phyloP scores from a whole-genome alignment of 2,797 vertebrate genomes.

The Centroberyx gerrardi region DNA sequence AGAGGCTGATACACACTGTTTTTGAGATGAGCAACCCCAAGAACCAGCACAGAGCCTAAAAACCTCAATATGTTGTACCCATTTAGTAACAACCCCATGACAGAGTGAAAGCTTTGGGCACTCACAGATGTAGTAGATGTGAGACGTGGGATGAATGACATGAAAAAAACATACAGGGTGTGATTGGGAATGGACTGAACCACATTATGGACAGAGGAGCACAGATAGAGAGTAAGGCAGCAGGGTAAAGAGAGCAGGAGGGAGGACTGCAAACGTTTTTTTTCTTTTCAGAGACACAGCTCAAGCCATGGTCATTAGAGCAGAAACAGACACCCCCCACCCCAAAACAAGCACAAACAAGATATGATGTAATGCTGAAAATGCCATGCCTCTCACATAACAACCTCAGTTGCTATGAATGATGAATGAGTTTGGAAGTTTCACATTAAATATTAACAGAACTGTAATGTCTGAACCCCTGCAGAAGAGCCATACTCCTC shows the following conservation, averaged over 20 bases:
- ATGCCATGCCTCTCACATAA: constrained; percentile 6
- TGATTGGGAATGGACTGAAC: constrained; percentile 13
- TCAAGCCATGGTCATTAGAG: constrained; percentile 6
- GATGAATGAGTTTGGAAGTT: constrained; percentile 37
- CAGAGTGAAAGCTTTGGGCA: constrained; percentile 17
- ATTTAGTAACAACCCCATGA: constrained; percentile 35
- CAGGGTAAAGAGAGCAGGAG: background rate
- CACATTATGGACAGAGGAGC: constrained; percentile 12
- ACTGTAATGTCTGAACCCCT: constrained; percentile 19
- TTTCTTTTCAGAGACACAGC: background rate
- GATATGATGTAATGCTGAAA: constrained; percentile 18
- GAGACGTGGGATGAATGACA: constrained; percentile 14
- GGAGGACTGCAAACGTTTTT: background rate
- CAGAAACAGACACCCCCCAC: constrained; percentile 10
- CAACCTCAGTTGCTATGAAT: constrained; percentile 22
- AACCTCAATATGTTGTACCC: constrained; percentile 35
- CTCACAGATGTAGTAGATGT: constrained; percentile 27
- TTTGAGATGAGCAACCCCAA: background rate
- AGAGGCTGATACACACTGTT: constrained; percentile 6
- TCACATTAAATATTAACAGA: constrained; percentile 37
- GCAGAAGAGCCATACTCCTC: background rate
- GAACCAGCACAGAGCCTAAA: constrained; percentile 25
- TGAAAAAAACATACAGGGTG: background rate
- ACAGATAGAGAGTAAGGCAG: background rate
- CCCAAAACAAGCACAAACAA: constrained; percentile 17